Base-by-base conservation (phyloP, 2,888 invertebrate species). In the Drosophila rellima region DNA sequence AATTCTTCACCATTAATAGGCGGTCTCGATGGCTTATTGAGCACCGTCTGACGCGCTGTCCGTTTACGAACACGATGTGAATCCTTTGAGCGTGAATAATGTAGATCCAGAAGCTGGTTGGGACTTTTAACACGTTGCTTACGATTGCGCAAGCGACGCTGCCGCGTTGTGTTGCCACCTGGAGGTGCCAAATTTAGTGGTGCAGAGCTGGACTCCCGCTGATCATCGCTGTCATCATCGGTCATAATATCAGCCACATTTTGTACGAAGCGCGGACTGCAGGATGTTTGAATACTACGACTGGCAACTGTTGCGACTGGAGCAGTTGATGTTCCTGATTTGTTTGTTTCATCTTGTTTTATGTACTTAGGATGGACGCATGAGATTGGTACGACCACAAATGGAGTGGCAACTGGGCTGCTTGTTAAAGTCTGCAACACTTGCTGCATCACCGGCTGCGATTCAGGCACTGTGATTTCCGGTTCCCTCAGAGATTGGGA, bases 1-100 rank as follows among this genome's bases (percentile, higher is more conserved):
- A 89, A 91, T 26, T 70, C 47, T 62, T 91, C 92, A 6, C 92
- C 91, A 71, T 91, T 91, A 45, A 91, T 83, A 0, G 91, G 80
- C 4, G 70, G 70, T 11, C 69, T 77, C 0, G 85, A 82, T 1
- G 90, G 79, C 31, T 80, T 91, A 42, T 91, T 91, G 0, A 91
- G 44, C 10, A 64, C 63, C 3, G 48, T 54, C 23, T 72, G 31
- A 0, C 56, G 59, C 0, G n/a, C n/a, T 2, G 11, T 31, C 8
- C 20, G 6, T 8, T 40, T 64, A 15, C 15, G 18, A 0, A 7
- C 8, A n/a, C 23, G 26, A 13, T 26, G 17, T 3, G n/a, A 13
- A 17, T 47, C 18, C 23, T 15, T 78, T 2, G 57, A 29, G 8
- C 79, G 68, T 4, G 85, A 73, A 1, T 26, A 55, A 31, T 83